These are phyloP conservation scores for Coendou prehensilis DNA, from an alignment of 2,797 vertebrate genomes.

Conservation along the genomic window DNA sequence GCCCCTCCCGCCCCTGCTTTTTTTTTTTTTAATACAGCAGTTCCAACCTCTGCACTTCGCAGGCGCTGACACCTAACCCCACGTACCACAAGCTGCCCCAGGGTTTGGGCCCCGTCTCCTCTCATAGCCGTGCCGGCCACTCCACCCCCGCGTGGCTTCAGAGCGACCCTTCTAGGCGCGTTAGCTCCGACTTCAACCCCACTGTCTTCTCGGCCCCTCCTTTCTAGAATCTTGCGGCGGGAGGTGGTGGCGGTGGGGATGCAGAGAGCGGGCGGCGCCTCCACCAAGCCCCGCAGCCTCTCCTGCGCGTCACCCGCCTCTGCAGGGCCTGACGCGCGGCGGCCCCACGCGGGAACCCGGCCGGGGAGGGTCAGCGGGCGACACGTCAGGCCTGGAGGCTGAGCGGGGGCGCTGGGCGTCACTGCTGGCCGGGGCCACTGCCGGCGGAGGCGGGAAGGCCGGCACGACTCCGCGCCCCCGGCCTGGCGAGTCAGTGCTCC, in stretches of 20 bases:
- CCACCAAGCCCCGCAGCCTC: not conserved
- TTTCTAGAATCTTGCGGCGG: constrained; percentile 45
- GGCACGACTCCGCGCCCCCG: not conserved
- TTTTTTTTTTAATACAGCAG: not conserved
- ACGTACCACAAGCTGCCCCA: not conserved
- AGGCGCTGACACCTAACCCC: not conserved
- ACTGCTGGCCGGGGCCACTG: not conserved
- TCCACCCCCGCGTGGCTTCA: not conserved
- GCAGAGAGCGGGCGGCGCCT: not conserved
- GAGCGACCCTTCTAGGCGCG: not conserved
- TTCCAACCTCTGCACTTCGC: not conserved
- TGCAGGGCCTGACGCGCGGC: not conserved
- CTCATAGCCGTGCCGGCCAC: not conserved
- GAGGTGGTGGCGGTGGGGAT: not conserved
- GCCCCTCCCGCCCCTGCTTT: not conserved
- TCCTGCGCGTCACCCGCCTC: constrained; percentile 41
- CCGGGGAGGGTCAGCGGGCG: not conserved
- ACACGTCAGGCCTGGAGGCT: constrained; percentile 19
- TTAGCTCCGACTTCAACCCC: not conserved
- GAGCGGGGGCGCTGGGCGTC: not conserved
- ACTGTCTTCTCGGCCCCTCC: constrained; percentile 15
- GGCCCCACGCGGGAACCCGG: constrained; percentile 15
- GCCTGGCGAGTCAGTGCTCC: not conserved
- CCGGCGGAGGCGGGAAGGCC: not conserved
- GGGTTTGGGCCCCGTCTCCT: not conserved